phyloP scores from a whole-genome alignment of 1,140 invertebrate genomes.

The Trichonephila inaurata region DNA sequence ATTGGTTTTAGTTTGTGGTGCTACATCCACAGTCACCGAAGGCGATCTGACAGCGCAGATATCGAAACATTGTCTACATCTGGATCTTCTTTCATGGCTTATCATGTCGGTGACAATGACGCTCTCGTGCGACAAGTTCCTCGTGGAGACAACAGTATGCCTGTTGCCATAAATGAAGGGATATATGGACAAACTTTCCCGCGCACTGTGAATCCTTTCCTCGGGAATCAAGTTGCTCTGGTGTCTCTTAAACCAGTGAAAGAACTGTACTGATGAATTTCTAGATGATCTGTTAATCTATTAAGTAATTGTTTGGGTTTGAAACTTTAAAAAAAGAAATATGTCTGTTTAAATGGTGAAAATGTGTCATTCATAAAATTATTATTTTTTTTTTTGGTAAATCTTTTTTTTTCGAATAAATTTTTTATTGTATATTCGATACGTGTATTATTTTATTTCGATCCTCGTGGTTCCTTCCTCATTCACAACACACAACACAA shows the following conservation, averaged over 20 bases:
- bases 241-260: slow-evolving; percentile 72
- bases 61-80: slow-evolving; percentile 75
- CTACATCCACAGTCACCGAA: slow-evolving; percentile 57
- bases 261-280: slow-evolving; percentile 64
- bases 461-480: too few relatives aligned
- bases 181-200: slow-evolving; percentile 53
- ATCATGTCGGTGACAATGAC: slow-evolving; percentile 60
- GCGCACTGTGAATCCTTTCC: slow-evolving; percentile 47
- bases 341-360: background rate
- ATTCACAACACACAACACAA: too few relatives aligned
- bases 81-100: slow-evolving; percentile 72
- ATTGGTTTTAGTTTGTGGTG: slow-evolving; percentile 72
- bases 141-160: background rate
- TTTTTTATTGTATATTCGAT: too few relatives aligned
- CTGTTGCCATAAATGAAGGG: slow-evolving; percentile 20
- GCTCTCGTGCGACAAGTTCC: slow-evolving; percentile 38
- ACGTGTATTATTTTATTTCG: too few relatives aligned
- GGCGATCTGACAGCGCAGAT: slow-evolving; percentile 53
- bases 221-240: slow-evolving; percentile 63
- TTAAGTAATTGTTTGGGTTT: background rate
- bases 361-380: slow-evolving; percentile 10
- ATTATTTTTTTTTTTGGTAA: background rate
- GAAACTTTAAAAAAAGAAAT: background rate
- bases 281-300: background rate
- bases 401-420: background rate